These are phyloP conservation scores for Sphaeramia orbicularis DNA, from an alignment of 2,797 vertebrate genomes.

Conservation along the genomic window DNA sequence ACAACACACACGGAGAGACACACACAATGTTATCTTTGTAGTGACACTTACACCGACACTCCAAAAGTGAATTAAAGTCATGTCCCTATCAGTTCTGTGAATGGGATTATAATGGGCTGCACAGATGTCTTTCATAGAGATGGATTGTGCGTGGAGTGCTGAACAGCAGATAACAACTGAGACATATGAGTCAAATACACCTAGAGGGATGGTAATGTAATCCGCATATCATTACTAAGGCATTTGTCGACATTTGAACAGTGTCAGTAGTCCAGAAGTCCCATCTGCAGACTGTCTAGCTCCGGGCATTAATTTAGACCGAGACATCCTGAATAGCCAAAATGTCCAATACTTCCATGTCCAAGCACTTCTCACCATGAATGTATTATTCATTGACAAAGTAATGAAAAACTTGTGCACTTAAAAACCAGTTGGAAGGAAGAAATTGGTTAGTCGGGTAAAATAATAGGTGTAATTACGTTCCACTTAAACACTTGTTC, in stretches of 20 bases:
- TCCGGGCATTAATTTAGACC: not conserved
- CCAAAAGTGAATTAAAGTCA: slow-evolving; percentile 37
- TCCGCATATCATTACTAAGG: not conserved
- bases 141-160: slow-evolving; percentile 9
- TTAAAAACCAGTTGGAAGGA: too few relatives aligned
- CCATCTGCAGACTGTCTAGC: not conserved
- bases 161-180: slow-evolving; percentile 4
- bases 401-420: too few relatives aligned
- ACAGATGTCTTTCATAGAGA: slow-evolving; percentile 16
- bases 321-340: not conserved
- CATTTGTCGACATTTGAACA: slow-evolving; percentile 8
- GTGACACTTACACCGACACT: slow-evolving; percentile 2
- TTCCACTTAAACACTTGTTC: too few relatives aligned
- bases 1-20: not conserved
- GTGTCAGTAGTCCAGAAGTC: not conserved
- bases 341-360: not conserved
- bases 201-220: slow-evolving; percentile 1
- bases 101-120: slow-evolving; percentile 28
- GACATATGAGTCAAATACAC: slow-evolving; percentile 3
- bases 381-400: not conserved
- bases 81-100: slow-evolving; percentile 30
- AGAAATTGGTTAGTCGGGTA: too few relatives aligned
- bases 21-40: slow-evolving; percentile 3
- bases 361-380: not conserved
- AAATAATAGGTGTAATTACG: too few relatives aligned